Evolutionary conservation across 2,113 vertebrate genomes (phyloP).

Genomic region (Apodemus sylvaticus): DNA sequence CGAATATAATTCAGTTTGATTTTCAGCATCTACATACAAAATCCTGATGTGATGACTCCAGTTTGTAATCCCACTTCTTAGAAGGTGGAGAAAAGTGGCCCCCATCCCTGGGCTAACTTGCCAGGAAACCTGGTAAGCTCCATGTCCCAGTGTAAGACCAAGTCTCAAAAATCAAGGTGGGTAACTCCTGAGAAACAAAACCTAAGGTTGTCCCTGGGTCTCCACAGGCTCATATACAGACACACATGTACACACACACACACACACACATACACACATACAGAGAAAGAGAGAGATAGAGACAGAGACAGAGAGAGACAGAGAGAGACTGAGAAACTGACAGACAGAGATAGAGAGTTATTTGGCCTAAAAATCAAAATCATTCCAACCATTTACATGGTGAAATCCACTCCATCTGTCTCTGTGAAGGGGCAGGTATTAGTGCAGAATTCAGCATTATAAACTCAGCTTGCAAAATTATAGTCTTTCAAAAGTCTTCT

Average conservation of each 20-base stretch:
- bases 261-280: background rate
- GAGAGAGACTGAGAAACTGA: no score
- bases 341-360: background rate
- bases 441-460: background rate
- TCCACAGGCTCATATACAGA: background rate
- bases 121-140: background rate
- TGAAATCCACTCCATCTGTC: constrained; percentile 4
- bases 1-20: background rate
- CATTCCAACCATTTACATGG: background rate
- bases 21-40: background rate
- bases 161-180: background rate
- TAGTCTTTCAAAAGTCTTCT: background rate
- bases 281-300: background rate
- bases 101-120: background rate
- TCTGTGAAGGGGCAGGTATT: background rate
- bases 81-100: background rate
- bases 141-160: no score
- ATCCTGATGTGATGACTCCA: background rate
- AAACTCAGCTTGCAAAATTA: constrained; percentile 1
- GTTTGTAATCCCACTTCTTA: background rate
- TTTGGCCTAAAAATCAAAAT: background rate
- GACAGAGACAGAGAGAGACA: no score
- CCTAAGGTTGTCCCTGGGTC: background rate
- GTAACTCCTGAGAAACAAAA: background rate
- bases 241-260: background rate